A percentile compares a stretch with the other conserved stretches of the same genome.
phyloP scores from a whole-genome alignment of 2,797 vertebrate species.

The Passerculus sandwichensis region DNA sequence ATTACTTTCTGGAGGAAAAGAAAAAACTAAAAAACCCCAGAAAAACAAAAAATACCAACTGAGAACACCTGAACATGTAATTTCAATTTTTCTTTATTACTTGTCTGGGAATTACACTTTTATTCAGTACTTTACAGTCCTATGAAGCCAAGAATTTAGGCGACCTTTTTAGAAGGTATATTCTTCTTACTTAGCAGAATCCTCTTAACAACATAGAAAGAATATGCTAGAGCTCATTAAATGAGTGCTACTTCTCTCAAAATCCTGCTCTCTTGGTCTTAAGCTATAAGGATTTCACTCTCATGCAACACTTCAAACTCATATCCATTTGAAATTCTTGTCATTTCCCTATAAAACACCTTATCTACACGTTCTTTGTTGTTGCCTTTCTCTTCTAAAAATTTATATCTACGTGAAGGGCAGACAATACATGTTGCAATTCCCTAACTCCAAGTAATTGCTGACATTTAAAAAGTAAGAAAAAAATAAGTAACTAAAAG shows the following conservation, averaged over 20 bases:
- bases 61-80: neutral
- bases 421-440: neutral
- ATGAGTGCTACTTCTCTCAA: neutral
- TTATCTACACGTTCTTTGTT: neutral
- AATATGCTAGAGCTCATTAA: neutral
- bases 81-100: neutral
- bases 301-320: neutral
- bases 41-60: too few relatives aligned
- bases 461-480: neutral
- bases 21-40: too few relatives aligned
- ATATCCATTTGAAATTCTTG: neutral
- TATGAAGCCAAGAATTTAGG: neutral
- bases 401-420: neutral
- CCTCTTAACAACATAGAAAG: neutral
- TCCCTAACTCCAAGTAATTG: neutral
- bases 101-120: neutral
- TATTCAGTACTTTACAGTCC: neutral
- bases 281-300: neutral
- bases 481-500: neutral
- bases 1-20: fast-evolving
- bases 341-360: neutral
- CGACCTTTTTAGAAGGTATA: neutral
- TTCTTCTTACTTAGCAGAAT: neutral
- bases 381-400: neutral
- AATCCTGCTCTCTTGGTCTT: neutral